phyloP scores from a whole-genome alignment of 2,797 vertebrate genomes.

The Lagodon rhomboides region DNA sequence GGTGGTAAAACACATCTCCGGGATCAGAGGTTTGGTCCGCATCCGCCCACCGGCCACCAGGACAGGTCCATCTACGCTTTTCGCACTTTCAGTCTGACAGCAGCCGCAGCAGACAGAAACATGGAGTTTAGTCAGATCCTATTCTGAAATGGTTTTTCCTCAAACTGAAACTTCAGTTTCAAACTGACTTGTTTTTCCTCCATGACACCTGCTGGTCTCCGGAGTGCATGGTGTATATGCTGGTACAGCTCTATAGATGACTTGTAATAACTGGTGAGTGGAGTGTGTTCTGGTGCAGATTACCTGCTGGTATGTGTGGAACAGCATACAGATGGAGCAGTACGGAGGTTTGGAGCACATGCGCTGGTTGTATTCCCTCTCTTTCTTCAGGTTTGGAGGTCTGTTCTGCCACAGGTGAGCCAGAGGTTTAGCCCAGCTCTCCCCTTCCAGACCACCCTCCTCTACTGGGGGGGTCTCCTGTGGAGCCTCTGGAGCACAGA shows the following conservation, averaged over 20 bases:
- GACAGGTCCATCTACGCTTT: slow-evolving; percentile 76
- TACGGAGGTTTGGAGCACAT: slow-evolving; percentile 92
- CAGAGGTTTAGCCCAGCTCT: slow-evolving; percentile 95
- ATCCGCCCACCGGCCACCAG: slow-evolving; percentile 76
- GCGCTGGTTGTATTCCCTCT: slow-evolving; percentile 92
- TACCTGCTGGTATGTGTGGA: slow-evolving; percentile 93
- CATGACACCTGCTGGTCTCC: not conserved
- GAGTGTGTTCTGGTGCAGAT: not conserved
- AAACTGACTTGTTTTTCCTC: not conserved
- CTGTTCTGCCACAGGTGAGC: slow-evolving; percentile 95
- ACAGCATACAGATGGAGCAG: slow-evolving; percentile 94
- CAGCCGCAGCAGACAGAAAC: slow-evolving; percentile 14
- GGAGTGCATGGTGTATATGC: not conserved
- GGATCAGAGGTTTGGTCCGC: slow-evolving; percentile 93
- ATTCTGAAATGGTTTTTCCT: not conserved
- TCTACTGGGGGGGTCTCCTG: slow-evolving; percentile 89
- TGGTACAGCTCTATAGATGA: not conserved
- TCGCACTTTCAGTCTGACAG: slow-evolving; percentile 87
- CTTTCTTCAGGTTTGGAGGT: slow-evolving; percentile 92
- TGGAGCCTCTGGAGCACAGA: slow-evolving; percentile 84
- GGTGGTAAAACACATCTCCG: slow-evolving; percentile 96
- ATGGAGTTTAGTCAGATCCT: not conserved
- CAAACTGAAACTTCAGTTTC: not conserved
- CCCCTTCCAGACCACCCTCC: slow-evolving; percentile 88
- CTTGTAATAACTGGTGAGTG: not conserved